These are phyloP conservation scores for Halcyon chelicuti DNA, from an alignment of 2,797 vertebrate genomes.

Conservation along the genomic window DNA sequence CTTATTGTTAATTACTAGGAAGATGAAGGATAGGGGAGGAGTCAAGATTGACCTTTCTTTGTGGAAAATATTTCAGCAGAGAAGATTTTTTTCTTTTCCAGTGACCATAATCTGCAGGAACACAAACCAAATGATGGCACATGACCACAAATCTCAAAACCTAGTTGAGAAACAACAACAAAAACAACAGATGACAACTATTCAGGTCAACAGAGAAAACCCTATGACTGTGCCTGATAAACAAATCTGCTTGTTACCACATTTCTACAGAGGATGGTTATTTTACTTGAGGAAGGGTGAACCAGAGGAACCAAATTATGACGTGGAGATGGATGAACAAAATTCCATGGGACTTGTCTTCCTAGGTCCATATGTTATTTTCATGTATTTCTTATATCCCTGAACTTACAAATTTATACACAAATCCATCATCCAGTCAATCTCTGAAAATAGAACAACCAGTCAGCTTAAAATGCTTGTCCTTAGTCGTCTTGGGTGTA, in stretches of 20 bases:
- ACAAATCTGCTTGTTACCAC: background rate
- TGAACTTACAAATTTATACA: background rate
- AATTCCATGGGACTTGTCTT: background rate
- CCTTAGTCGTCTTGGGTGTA: background rate
- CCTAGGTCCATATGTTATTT: background rate
- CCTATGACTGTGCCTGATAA: background rate
- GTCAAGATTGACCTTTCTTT: background rate
- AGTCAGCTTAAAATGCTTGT: background rate
- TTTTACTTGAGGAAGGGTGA: background rate
- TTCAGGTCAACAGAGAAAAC: background rate
- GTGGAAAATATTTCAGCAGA: background rate
- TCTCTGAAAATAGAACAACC: background rate
- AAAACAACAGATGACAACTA: background rate
- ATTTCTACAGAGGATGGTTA: background rate
- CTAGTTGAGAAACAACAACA: background rate
- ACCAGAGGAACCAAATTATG: background rate
- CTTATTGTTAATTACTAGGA: background rate
- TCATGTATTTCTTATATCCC: background rate
- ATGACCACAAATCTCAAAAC: background rate
- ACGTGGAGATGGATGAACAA: background rate
- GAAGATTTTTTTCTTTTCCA: background rate
- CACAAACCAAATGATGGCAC: background rate
- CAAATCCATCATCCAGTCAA: background rate
- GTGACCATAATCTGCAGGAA: background rate
- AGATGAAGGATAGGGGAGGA: background rate